Conservation (phyloP, 2,797 vertebrate genomes). For the Argentina silus region DNA sequence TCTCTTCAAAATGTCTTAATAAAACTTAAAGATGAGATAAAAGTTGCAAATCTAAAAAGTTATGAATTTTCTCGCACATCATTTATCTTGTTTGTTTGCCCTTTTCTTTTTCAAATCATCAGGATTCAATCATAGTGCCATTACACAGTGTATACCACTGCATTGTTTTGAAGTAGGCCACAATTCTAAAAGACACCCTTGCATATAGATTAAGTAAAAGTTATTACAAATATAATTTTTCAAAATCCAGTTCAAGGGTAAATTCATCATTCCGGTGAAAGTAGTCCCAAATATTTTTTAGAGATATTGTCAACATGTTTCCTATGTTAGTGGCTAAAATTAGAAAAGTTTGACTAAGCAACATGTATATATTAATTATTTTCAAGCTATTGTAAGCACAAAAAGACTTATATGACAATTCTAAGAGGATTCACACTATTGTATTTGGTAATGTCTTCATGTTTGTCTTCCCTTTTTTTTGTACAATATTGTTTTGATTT, state of each 20-base stretch:
- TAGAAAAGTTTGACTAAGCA: conserved; percentile 51
- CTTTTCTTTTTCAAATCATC: conserved; percentile 15
- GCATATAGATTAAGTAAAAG: background rate
- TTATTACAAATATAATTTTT: conserved; percentile 24
- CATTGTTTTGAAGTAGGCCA: conserved; percentile 32
- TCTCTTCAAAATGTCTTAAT: conserved; percentile 7
- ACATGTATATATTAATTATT: conserved; percentile 40
- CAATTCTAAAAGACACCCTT: conserved; percentile 38
- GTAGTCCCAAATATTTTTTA: conserved; percentile 31
- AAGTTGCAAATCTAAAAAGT: conserved; percentile 2
- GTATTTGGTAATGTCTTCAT: conserved; percentile 39
- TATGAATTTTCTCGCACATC: background rate
- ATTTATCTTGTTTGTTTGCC: background rate
- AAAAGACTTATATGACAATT: conserved; percentile 51
- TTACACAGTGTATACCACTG: conserved; percentile 28
- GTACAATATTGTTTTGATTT: conserved; percentile 9
- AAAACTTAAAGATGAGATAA: background rate
- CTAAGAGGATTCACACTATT: conserved; percentile 25
- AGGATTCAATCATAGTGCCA: conserved; percentile 42
- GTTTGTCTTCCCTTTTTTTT: conserved; percentile 25
- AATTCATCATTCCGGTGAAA: conserved; percentile 14
- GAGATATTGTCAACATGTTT: background rate
- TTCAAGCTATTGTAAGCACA: conserved; percentile 56
- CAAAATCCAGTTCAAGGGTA: conserved; percentile 57
- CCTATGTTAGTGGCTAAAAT: conserved; percentile 49